A percentile compares a stretch with the other conserved stretches of the same genome.
These are phyloP conservation scores for Rhinogobio ventralis DNA, from an alignment of 2,797 vertebrate species.

Conservation along the genomic window DNA sequence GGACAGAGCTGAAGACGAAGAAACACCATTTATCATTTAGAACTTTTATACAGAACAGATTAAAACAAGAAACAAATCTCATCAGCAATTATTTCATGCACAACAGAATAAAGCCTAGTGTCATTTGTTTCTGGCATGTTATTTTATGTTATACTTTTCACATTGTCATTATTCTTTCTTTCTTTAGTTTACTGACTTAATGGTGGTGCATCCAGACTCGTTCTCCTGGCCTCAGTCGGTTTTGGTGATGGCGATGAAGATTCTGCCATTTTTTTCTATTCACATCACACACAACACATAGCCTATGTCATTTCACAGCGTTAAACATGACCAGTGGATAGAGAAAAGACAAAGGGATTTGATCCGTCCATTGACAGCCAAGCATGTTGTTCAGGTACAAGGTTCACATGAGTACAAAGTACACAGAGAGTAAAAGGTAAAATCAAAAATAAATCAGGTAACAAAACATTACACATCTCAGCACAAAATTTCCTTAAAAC, in stretches of 20 bases:
- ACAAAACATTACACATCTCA: too few relatives aligned
- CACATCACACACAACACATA: not conserved
- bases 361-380: not conserved
- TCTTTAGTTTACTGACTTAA: not conserved
- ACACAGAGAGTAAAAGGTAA: too few relatives aligned
- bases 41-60: too few relatives aligned
- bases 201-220: not conserved
- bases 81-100: too few relatives aligned
- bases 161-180: not conserved
- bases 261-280: constrained; percentile 11
- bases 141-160: too few relatives aligned
- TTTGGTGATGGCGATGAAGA: not conserved
- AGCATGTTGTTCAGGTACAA: not conserved
- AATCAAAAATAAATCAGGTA: too few relatives aligned
- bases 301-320: not conserved
- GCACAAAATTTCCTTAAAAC: too few relatives aligned
- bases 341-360: too few relatives aligned
- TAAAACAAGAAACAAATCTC: too few relatives aligned
- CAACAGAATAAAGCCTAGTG: too few relatives aligned
- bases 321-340: not conserved
- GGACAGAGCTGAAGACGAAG: not conserved
- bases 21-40: too few relatives aligned
- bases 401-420: not conserved
- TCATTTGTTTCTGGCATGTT: not conserved
- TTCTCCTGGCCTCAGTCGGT: not conserved